Evolutionary conservation across 2,888 invertebrate genomes (phyloP).

Genomic region (Erannis defoliaria): DNA sequence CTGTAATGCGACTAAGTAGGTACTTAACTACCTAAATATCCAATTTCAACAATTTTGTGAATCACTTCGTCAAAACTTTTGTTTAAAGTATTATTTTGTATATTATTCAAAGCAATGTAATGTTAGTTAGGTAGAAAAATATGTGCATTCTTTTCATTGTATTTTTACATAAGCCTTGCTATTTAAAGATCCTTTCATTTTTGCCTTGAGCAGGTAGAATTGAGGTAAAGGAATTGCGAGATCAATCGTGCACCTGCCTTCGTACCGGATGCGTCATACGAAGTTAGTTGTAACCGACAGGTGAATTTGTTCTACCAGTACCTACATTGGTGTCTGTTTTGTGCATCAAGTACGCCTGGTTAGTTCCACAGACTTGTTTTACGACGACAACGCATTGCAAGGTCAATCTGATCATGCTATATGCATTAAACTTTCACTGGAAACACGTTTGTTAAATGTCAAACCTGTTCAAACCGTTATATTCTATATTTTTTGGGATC

Average conservation of each 20-base stretch:
- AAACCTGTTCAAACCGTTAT: conserved; percentile 48
- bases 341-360: conserved; percentile 28
- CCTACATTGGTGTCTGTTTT: conserved; percentile 9
- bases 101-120: neutral
- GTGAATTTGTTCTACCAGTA: too few species aligned
- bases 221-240: conserved; percentile 32
- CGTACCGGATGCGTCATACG: conserved; percentile 33
- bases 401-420: conserved; percentile 54
- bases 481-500: conserved; percentile 34
- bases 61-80: neutral
- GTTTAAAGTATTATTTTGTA: too few species aligned
- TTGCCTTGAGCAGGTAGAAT: conserved; percentile 31
- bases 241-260: conserved; percentile 36
- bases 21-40: conserved; percentile 1
- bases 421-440: conserved; percentile 61
- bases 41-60: conserved; percentile 3
- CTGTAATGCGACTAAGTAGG: conserved; percentile 16
- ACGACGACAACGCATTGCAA: conserved; percentile 51
- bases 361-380: conserved; percentile 51
- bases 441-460: conserved; percentile 44
- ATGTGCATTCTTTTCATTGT: conserved; percentile 19
- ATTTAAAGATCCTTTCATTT: conserved; percentile 38
- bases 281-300: conserved; percentile 26
- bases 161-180: conserved; percentile 28
- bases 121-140: neutral